Evolutionary conservation across 2,797 vertebrate genomes (phyloP).

Genomic region (Petrocephalus sullivani): DNA sequence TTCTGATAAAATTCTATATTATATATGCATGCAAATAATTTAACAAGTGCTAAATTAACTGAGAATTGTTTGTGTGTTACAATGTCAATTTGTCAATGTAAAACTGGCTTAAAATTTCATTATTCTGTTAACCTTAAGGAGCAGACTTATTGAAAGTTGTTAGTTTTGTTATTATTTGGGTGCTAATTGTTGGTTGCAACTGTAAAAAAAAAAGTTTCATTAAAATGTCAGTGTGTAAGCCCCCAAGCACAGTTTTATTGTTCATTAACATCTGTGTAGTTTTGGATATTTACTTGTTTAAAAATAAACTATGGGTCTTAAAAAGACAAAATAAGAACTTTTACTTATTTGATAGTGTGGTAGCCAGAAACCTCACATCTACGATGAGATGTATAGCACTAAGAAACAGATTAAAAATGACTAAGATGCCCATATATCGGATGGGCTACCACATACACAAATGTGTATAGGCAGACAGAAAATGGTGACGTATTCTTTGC

Average conservation of each 20-base stretch:
- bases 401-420: background rate
- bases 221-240: background rate
- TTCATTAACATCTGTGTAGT: constrained; percentile 7
- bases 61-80: background rate
- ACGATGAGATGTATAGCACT: background rate
- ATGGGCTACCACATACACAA: background rate
- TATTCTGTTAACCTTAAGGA: background rate
- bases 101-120: background rate
- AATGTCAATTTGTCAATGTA: background rate
- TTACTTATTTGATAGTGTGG: background rate
- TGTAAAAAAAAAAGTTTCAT: background rate
- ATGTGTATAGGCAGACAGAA: background rate
- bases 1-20: background rate
- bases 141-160: background rate
- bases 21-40: background rate
- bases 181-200: background rate
- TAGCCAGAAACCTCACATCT: background rate
- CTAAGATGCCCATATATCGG: background rate
- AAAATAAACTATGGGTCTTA: background rate
- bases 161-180: background rate
- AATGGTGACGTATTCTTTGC: background rate
- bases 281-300: constrained; percentile 3
- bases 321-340: background rate
- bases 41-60: background rate
- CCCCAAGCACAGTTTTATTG: background rate